A percentile compares a stretch with the other conserved stretches of the same genome.
Evolutionary conservation across 2,113 vertebrate genomes (phyloP).

Genomic region (Ictidomys tridecemlineatus): DNA sequence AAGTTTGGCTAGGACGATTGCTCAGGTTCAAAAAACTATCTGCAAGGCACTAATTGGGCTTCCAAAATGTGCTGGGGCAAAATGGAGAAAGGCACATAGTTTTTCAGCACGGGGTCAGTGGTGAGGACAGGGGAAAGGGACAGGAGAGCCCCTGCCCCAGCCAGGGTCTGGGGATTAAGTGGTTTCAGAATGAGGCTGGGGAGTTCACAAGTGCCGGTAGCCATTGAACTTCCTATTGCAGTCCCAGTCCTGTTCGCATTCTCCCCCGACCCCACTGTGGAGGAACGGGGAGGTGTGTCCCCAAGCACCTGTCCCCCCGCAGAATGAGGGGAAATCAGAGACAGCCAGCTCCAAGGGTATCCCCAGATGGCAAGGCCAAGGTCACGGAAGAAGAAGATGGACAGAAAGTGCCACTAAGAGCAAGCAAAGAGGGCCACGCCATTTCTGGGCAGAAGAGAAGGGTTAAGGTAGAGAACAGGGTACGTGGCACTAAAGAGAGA

Average conservation of each 20-base stretch:
- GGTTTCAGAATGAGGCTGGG: not conserved
- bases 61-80: conserved; percentile 51
- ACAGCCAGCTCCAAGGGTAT: not conserved
- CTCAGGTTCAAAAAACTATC: conserved; percentile 65
- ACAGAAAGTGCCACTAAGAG: not conserved
- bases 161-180: not conserved
- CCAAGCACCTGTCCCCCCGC: not conserved
- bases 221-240: not conserved
- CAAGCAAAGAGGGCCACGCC: not conserved
- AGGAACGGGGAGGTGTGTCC: not conserved
- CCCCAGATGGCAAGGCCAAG: not conserved
- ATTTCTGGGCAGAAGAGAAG: not conserved
- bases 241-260: not conserved
- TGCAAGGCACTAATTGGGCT: conserved; percentile 81
- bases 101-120: conserved; percentile 54
- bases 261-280: not conserved
- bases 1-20: conserved; percentile 52
- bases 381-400: not conserved
- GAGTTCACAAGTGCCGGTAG: not conserved
- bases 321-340: not conserved
- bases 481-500: rapidly evolving
- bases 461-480: not conserved
- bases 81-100: conserved; percentile 62
- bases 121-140: not conserved
- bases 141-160: not conserved